Evolutionary conservation across 2,113 vertebrate genomes (phyloP), one percentile per base, ranked within the genome.

Genomic region (Tupaia chinensis): DNA sequence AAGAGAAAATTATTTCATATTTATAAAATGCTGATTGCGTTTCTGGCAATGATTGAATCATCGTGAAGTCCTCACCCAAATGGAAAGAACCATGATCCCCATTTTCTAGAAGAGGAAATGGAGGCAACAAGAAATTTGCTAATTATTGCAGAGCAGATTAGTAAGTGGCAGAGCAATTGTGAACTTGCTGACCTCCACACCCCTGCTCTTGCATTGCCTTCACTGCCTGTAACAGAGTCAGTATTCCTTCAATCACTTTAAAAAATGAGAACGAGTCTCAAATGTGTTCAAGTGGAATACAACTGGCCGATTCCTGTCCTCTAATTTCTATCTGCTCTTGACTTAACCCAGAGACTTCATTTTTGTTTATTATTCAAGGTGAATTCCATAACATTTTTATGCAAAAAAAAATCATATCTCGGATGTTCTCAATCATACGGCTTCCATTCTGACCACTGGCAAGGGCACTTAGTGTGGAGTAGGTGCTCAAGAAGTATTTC

Each of bases 91-190:
- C 72, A 73, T 15, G 14, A 73, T 77, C 87, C 44, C 44, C 63
- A 81, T 88, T 92, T 93, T 88, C 58, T 4, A 85, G 63, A n/a
- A 78, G 16, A 29, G 14, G 27, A 95, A 95, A 83, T 16, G 11
- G 61, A 93, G 72, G 29, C 23, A 73, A 17, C 15, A 66, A 70
- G 34, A 78, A 25, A 78, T 34, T 34, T 92, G 2, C 15, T 73
- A 25, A 27, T 32, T 61, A 12, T 32, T 14, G 17, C 8, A 80
- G 11, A n/a, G 9, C 2, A 44, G 44, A 4, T 44, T 65, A 65
- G 7, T 79, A 9, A 29, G 20, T 22, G 17, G 58, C 3, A 79
- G 34, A 79, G 8, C 7, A 77, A 78, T 23, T 3, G 22, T 66
- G 29, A 22, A 60, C 25, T 44, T 58, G 17, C 27, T 53, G 29